A percentile compares a stretch with the other conserved stretches of the same genome.
Conservation (phyloP, 2,888 invertebrate species). For the Fragum sueziense region DNA sequence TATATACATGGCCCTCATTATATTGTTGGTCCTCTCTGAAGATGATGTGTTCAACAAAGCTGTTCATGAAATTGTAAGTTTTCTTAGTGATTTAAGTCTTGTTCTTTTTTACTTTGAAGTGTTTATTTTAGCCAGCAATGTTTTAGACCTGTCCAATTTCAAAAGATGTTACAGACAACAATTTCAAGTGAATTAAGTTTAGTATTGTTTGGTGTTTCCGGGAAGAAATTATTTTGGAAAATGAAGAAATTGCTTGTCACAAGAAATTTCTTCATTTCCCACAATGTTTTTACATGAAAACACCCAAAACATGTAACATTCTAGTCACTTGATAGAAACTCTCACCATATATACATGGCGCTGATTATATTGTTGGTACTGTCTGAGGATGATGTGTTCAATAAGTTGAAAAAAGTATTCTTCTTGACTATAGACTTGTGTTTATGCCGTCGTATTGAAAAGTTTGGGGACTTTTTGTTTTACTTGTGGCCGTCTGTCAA, state of each 20-base stretch:
- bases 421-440: neutral
- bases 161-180: too few relatives aligned
- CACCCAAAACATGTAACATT: too few relatives aligned
- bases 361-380: constrained; percentile 97
- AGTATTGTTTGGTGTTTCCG: too few relatives aligned
- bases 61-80: constrained; percentile 95
- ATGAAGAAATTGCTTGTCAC: neutral
- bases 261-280: neutral
- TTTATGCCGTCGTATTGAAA: too few relatives aligned
- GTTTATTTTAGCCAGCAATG: too few relatives aligned
- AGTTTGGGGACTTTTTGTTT: too few relatives aligned
- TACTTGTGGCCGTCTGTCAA: too few relatives aligned
- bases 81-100: neutral
- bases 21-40: constrained; percentile 96
- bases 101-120: neutral
- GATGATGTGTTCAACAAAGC: constrained; percentile 97
- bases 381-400: constrained; percentile 97
- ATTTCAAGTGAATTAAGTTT: too few relatives aligned
- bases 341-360: constrained; percentile 99
- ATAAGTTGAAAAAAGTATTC: constrained; percentile 91
- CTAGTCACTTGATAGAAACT: constrained; percentile 81
- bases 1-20: constrained; percentile 99
- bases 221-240: neutral
- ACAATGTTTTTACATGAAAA: neutral
- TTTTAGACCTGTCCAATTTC: too few relatives aligned